Percentiles rank a stretch among this genome's conserved stretches.
Evolutionary conservation across 2,888 invertebrate genomes (phyloP).

Genomic region (Chloroclysta siterata): DNA sequence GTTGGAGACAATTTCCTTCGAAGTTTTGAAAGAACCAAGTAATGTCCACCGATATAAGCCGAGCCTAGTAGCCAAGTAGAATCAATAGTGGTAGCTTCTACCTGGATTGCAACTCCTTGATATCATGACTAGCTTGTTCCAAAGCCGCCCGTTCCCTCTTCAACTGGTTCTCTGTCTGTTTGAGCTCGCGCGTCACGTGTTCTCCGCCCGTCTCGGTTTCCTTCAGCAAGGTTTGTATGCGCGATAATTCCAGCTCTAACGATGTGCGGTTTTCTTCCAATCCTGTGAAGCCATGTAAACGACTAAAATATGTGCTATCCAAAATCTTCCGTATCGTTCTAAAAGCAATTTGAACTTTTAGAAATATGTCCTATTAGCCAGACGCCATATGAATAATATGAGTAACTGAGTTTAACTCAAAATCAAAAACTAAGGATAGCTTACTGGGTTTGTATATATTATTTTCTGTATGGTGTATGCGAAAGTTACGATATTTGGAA

Average conservation of each 20-base stretch:
- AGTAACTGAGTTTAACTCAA: too few relatives aligned
- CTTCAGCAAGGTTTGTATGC: conserved; percentile 88
- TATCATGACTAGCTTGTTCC: conserved; percentile 89
- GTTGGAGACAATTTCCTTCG: too few relatives aligned
- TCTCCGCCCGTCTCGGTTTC: conserved; percentile 88
- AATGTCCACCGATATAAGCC: too few relatives aligned
- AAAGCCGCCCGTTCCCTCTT: conserved; percentile 88
- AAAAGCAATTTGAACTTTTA: too few relatives aligned
- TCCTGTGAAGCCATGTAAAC: conserved; percentile 61
- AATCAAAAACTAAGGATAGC: too few relatives aligned
- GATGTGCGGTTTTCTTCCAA: conserved; percentile 92
- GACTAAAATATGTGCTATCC: not conserved
- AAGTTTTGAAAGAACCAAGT: too few relatives aligned
- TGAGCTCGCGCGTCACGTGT: conserved; percentile 89
- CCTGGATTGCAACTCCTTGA: conserved; percentile 90
- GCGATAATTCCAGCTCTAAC: conserved; percentile 90
- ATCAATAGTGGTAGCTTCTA: conserved; percentile 33
- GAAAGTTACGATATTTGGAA: too few relatives aligned
- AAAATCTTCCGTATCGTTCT: not conserved
- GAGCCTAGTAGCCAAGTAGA: too few relatives aligned
- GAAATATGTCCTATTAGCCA: too few relatives aligned
- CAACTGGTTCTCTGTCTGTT: conserved; percentile 87
- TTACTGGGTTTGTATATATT: too few relatives aligned
- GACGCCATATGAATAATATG: too few relatives aligned
- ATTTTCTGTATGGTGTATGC: too few relatives aligned